A percentile compares a stretch with the other conserved stretches of the same genome.
phyloP scores from a whole-genome alignment of 2,888 invertebrate genomes.

The Noctua janthe region DNA sequence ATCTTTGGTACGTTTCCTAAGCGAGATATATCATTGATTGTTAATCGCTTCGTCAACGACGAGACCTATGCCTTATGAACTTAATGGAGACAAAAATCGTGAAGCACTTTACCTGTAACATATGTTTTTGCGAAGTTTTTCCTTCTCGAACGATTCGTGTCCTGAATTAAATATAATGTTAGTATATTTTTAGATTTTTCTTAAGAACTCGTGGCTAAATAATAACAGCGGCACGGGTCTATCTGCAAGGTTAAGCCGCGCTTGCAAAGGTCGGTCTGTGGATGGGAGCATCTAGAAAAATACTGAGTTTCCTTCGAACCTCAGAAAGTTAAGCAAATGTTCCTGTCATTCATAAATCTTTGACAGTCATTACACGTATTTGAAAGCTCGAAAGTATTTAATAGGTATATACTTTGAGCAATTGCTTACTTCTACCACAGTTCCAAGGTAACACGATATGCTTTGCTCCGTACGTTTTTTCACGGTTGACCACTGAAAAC shows the following conservation, averaged over 20 bases:
- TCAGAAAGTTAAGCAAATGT: background rate
- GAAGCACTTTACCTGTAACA: conserved; percentile 33
- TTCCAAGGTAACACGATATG: too few relatives aligned
- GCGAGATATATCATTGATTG: background rate
- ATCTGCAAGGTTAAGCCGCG: background rate
- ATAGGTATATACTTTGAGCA: too few relatives aligned
- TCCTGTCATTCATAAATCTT: too few relatives aligned
- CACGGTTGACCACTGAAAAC: too few relatives aligned
- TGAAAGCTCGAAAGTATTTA: too few relatives aligned
- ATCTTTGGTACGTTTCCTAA: too few relatives aligned
- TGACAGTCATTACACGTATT: too few relatives aligned
- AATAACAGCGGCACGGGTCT: background rate
- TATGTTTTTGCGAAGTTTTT: conserved; percentile 32
- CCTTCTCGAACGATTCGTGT: background rate
- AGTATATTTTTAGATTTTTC: background rate
- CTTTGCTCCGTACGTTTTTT: too few relatives aligned
- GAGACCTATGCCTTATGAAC: background rate
- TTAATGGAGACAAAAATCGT: conserved; percentile 29
- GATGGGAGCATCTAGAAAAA: background rate
- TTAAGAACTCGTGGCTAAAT: background rate
- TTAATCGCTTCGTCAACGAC: background rate
- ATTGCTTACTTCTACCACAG: too few relatives aligned
- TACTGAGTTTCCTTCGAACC: background rate
- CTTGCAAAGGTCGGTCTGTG: background rate
- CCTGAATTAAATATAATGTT: conserved; percentile 14